Evolutionary conservation across 1,140 invertebrate species (phyloP), one percentile per base, ranked within the genome.

Genomic region (Sminthurides bifidus): DNA sequence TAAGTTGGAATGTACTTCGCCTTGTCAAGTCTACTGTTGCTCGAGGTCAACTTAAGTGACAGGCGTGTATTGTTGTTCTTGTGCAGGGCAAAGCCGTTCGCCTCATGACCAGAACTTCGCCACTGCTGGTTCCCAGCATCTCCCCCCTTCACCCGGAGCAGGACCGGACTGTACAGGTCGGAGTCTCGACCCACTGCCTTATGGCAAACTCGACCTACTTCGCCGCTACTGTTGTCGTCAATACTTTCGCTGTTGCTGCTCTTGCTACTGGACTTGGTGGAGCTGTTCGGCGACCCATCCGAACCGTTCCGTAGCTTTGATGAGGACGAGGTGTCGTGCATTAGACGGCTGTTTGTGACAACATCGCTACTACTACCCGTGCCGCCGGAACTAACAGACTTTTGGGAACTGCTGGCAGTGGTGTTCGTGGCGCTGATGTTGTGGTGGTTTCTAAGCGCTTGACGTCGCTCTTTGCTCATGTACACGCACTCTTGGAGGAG

Each of bases 401-500:
- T 12, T n/a, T 14, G 35, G 35, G 35, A 37, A n/a, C 12, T 37
- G 35, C n/a, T n/a, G n/a, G n/a, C n/a, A n/a, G n/a, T 27, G 40
- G 3, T 31, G 52, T 44, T 17, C 2, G 19, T 48, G 2, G 5
- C 19, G 30, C 19, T 46, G 53, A 21, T 49, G 12, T 44, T 31
- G 45, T 75, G 75, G 19, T 71, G 68, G n/a, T 70, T 70, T 60
- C 76, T 72, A 49, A 79, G 60, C n/a, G 76, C 73, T 63, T 70
- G 71, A 53, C 76, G 66, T 29, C 77, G 70, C 65, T 79, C 76
- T 66, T 79, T 79, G 54, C 77, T 77, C 54, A 73, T 75, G 59
- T 77, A 66, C 44, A 75, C 76, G 65, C 77, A 79, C 67, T 80
- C 69, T 65, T 78, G 77, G 30, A 79, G 66, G 48, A 78, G 66